These are phyloP conservation scores for Protodeltote pygarga DNA, from an alignment of 2,888 invertebrate species.

Conservation along the genomic window DNA sequence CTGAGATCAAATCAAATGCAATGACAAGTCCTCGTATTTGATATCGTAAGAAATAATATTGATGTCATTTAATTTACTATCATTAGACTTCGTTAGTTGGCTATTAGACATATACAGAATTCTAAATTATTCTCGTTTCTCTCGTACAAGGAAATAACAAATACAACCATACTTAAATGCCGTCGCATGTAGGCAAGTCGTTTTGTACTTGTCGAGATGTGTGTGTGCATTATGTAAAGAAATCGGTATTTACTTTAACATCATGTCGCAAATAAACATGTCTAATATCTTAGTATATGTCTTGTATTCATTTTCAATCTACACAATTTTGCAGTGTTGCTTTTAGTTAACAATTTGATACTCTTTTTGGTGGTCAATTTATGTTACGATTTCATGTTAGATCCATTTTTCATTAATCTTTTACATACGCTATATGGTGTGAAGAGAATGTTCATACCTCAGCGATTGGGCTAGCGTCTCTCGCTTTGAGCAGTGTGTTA, in stretches of 20 bases:
- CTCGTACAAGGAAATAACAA: slow-evolving; percentile 26
- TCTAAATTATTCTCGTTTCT: background rate
- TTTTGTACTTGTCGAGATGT: background rate
- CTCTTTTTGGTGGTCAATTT: too few species aligned
- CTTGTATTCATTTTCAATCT: too few species aligned
- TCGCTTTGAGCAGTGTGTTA: slow-evolving; percentile 21
- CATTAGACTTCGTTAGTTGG: background rate
- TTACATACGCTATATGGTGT: background rate
- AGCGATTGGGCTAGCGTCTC: background rate
- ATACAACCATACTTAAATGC: background rate
- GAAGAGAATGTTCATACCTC: background rate
- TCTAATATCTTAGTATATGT: too few species aligned
- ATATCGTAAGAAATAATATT: background rate
- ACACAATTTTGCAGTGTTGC: too few species aligned
- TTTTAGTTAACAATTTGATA: too few species aligned
- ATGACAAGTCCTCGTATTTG: too few species aligned
- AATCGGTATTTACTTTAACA: slow-evolving; percentile 13
- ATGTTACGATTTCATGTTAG: too few species aligned
- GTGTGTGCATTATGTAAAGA: background rate
- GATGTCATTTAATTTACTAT: background rate
- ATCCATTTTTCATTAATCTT: background rate
- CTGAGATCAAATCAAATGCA: too few species aligned
- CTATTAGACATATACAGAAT: background rate
- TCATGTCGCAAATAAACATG: too few species aligned
- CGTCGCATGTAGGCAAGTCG: slow-evolving; percentile 1